Evolutionary conservation across 1,140 invertebrate genomes (phyloP), one percentile per base, ranked within the genome.

Genomic region (Zaprionus davidi): DNA sequence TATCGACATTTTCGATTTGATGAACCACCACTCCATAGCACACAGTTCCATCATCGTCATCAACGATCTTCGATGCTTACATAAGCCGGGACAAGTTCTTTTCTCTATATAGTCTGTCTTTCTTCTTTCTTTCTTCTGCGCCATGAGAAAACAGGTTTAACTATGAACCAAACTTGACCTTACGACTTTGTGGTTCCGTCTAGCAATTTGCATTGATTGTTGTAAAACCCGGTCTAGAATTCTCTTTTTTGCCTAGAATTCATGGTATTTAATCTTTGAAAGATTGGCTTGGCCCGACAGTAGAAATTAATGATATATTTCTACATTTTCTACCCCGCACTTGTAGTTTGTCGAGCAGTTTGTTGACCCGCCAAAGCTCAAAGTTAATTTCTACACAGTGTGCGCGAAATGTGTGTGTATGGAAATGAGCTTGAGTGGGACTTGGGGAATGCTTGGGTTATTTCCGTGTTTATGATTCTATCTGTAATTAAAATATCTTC

Each of bases 131-230:
- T 55, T 24, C 49, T 41, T 58, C 22, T 67, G 17, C 5, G 15
- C 24, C 13, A 11, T 11, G 12, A 3, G 6, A 34, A 58, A 87
- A 87, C 83, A 68, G 83, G 83, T 87, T 87, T 84, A 58, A 55
- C 80, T 75, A 70, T 87, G 83, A 87, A 79, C 73, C 64, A 80
- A 80, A 81, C 77, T 75, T 83, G 84, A 87, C 80, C 83, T 88
- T 83, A 76, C 70, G 60, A 34, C 81, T 77, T 80, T 62, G 63
- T 68, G 60, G 66, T 58, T 76, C 56, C 60, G 72, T 60, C 69
- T 41, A 2, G 12, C 46, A 22, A 81, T 85, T 72, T 70, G 57
- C 51, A 64, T 81, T 51, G 53, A 59, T 76, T 58, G 41, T 66
- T 77, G 71, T 56, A n/a, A 44, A 38, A 38, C 36, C 12, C 36